These are phyloP conservation scores for Scelioninae gen. 1 DNA, from an alignment of 2,888 invertebrate species.

Conservation along the genomic window DNA sequence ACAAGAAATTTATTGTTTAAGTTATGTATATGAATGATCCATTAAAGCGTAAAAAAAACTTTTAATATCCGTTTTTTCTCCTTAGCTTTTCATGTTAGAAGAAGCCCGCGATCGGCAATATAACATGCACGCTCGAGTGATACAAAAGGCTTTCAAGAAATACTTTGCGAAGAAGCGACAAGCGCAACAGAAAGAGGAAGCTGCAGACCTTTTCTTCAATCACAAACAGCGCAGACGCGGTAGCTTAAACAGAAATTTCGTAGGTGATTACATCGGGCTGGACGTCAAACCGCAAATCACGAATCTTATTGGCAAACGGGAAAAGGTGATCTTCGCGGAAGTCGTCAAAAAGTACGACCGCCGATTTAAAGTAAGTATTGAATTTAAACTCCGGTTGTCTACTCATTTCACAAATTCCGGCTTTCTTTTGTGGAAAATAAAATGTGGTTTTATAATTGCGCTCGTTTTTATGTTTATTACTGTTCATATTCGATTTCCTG, in stretches of 20 bases:
- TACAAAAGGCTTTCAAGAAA: conserved; percentile 88
- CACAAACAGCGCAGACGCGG: conserved; percentile 87
- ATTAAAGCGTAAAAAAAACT: no score
- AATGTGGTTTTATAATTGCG: conserved; percentile 40
- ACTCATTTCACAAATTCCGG: not conserved
- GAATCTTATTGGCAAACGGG: conserved; percentile 87
- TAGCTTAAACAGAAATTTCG: conserved; percentile 88
- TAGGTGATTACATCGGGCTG: conserved; percentile 89
- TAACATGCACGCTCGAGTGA: conserved; percentile 87
- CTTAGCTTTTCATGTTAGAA: conserved; percentile 88
- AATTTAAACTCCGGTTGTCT: conserved; percentile 32
- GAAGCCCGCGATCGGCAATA: conserved; percentile 88
- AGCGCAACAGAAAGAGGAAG: conserved; percentile 86
- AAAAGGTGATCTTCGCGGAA: conserved; percentile 88
- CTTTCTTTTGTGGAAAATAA: conserved; percentile 32
- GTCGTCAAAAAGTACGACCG: conserved; percentile 88
- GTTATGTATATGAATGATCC: no score
- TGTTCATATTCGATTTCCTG: no score
- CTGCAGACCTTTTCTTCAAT: conserved; percentile 84
- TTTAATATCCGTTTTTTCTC: not conserved
- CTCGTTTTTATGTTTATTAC: conserved; percentile 7
- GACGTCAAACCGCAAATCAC: conserved; percentile 86
- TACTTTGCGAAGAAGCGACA: conserved; percentile 87
- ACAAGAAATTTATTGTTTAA: no score
- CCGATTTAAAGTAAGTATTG: conserved; percentile 86